These are phyloP conservation scores for Hipposideros armiger DNA, from an alignment of 2,113 vertebrate genomes.

Conservation along the genomic window DNA sequence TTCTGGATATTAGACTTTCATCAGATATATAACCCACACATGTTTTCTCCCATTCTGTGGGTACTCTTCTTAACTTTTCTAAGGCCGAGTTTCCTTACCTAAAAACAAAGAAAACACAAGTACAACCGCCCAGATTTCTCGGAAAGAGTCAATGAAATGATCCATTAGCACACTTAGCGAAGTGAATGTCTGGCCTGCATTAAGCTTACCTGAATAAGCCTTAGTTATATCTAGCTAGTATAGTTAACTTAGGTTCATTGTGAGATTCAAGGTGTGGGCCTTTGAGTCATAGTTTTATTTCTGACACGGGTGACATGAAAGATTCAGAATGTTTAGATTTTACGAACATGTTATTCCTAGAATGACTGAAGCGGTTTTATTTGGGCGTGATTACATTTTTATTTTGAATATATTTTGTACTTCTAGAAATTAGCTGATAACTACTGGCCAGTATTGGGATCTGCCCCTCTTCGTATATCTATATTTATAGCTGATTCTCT, in stretches of 20 bases:
- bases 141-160: not conserved
- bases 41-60: not conserved
- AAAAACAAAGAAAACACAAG: slow-evolving; percentile 29
- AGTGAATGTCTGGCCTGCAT: not conserved
- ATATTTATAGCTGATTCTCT: not conserved
- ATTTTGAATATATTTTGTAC: not conserved
- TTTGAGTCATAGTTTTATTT: slow-evolving; percentile 13
- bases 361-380: slow-evolving; percentile 23
- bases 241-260: not conserved
- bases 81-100: not conserved
- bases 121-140: not conserved
- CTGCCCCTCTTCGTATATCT: not conserved
- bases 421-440: slow-evolving; percentile 9
- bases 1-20: not conserved
- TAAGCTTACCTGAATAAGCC: not conserved
- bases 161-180: not conserved
- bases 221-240: not conserved
- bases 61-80: not conserved
- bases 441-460: not conserved
- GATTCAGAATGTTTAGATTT: slow-evolving; percentile 19
- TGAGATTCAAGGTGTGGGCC: not conserved
- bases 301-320: not conserved
- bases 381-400: not conserved
- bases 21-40: not conserved
- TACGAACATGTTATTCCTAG: not conserved